phyloP scores from a whole-genome alignment of 2,888 invertebrate species.

The Ferdinandea cuprea region DNA sequence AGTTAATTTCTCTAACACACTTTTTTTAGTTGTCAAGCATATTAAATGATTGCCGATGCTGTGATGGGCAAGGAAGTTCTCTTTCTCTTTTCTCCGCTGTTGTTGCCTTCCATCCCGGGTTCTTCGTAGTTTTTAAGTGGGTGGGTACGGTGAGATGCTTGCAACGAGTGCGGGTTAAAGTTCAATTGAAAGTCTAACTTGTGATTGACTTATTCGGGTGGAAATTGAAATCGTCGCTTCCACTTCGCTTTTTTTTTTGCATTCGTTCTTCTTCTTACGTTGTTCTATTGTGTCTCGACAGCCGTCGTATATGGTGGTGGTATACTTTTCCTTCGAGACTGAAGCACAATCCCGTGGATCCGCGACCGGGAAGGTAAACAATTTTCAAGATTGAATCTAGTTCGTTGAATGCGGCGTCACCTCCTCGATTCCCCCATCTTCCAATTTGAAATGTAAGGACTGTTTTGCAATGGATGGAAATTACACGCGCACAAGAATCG shows the following conservation, averaged over 20 bases:
- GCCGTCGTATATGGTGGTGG: conserved; percentile 56
- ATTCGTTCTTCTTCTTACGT: conserved; percentile 34
- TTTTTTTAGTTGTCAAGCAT: conserved; percentile 72
- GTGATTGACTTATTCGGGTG: conserved; percentile 76
- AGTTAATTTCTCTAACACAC: conserved; percentile 70
- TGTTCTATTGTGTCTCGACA: conserved; percentile 67
- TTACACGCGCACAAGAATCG: conserved; percentile 62
- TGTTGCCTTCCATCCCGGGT: conserved; percentile 10
- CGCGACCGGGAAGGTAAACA: conserved; percentile 69
- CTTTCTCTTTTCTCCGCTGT: background rate
- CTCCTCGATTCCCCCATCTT: background rate
- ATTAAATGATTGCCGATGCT: conserved; percentile 68
- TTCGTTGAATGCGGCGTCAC: conserved; percentile 38
- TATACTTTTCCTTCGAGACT: conserved; percentile 15
- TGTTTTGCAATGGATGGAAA: conserved; percentile 40
- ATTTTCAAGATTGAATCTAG: conserved; percentile 66
- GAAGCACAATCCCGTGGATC: conserved; percentile 41
- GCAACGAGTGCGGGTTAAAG: conserved; percentile 40
- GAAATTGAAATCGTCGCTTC: conserved; percentile 75
- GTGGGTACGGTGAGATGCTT: conserved; percentile 6
- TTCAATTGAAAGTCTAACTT: conserved; percentile 74
- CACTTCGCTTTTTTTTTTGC: conserved; percentile 30
- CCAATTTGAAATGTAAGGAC: conserved; percentile 33
- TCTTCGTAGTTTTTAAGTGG: no score
- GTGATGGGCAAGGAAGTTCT: conserved; percentile 35